Percentiles rank a stretch among this genome's conserved stretches.
phyloP scores from a whole-genome alignment of 2,888 invertebrate species.

The Aphodius sticticus region DNA sequence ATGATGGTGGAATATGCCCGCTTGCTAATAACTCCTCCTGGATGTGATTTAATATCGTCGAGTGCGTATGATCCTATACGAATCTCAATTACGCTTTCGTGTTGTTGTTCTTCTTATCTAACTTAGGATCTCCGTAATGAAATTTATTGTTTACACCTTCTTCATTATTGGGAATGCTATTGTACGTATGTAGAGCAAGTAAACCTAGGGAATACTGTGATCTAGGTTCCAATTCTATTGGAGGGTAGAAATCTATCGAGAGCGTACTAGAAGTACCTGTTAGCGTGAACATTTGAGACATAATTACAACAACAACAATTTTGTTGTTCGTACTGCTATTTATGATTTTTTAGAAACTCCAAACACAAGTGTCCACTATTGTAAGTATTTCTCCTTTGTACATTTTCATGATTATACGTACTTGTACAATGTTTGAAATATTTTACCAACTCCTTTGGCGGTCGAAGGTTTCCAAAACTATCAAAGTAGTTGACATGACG shows the following conservation, averaged over 20 bases:
- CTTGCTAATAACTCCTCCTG: constrained; percentile 7
- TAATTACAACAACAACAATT: constrained; percentile 37
- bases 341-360: constrained; percentile 43
- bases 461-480: no score
- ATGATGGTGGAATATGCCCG: background rate
- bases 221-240: constrained; percentile 44
- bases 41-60: constrained; percentile 46
- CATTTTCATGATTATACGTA: constrained; percentile 47
- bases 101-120: background rate
- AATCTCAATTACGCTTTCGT: constrained; percentile 42
- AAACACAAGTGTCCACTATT: constrained; percentile 50
- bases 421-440: constrained; percentile 31
- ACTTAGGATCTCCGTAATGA: constrained; percentile 36
- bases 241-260: constrained; percentile 44
- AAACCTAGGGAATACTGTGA: constrained; percentile 48
- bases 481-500: no score
- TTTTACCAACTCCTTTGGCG: constrained; percentile 24
- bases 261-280: constrained; percentile 44
- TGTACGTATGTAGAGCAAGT: constrained; percentile 49
- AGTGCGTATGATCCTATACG: constrained; percentile 52
- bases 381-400: constrained; percentile 40
- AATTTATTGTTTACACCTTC: constrained; percentile 49
- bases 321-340: constrained; percentile 33
- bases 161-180: constrained; percentile 53
- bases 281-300: constrained; percentile 48